Percentiles rank a stretch among this genome's conserved stretches.
Evolutionary conservation across 2,888 invertebrate genomes (phyloP).

Genomic region (Drosophila quinaria): DNA sequence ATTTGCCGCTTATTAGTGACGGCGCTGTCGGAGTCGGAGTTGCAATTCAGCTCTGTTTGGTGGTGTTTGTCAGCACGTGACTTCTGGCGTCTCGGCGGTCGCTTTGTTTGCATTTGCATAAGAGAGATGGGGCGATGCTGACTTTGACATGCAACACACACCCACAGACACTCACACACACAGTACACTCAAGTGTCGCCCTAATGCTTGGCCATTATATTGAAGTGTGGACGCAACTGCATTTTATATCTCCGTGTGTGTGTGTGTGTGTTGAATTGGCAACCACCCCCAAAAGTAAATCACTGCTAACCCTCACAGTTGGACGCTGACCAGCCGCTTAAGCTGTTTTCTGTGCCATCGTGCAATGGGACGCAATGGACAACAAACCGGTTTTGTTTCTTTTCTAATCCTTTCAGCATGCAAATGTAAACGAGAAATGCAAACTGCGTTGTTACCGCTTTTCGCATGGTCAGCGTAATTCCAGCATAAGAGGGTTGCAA

Average conservation of each 20-base stretch:
- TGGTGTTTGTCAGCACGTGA: slow-evolving; percentile 71
- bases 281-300: slow-evolving; percentile 66
- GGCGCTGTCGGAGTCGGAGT: slow-evolving; percentile 24
- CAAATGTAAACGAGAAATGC: slow-evolving; percentile 59
- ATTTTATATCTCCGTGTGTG: slow-evolving; percentile 10
- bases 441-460: slow-evolving; percentile 37
- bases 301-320: slow-evolving; percentile 51
- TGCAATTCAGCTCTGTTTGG: slow-evolving; percentile 37
- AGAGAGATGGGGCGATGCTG: slow-evolving; percentile 32
- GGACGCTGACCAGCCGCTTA: slow-evolving; percentile 61
- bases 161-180: slow-evolving; percentile 35
- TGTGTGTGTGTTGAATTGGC: slow-evolving; percentile 28
- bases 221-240: slow-evolving; percentile 57
- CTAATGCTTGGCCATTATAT: slow-evolving; percentile 71
- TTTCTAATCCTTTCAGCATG: slow-evolving; percentile 68
- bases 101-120: slow-evolving; percentile 75
- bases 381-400: slow-evolving; percentile 58
- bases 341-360: slow-evolving; percentile 58
- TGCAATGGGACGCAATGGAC: slow-evolving; percentile 26
- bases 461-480: slow-evolving; percentile 53
- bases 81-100: slow-evolving; percentile 65
- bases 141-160: slow-evolving; percentile 66
- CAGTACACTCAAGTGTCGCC: slow-evolving; percentile 73
- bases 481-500: slow-evolving; percentile 42
- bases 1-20: slow-evolving; percentile 77